Evolutionary conservation across 2,113 vertebrate species (phyloP), one percentile per base, ranked within the genome.

Genomic region (Cyprinodon variegatus): DNA sequence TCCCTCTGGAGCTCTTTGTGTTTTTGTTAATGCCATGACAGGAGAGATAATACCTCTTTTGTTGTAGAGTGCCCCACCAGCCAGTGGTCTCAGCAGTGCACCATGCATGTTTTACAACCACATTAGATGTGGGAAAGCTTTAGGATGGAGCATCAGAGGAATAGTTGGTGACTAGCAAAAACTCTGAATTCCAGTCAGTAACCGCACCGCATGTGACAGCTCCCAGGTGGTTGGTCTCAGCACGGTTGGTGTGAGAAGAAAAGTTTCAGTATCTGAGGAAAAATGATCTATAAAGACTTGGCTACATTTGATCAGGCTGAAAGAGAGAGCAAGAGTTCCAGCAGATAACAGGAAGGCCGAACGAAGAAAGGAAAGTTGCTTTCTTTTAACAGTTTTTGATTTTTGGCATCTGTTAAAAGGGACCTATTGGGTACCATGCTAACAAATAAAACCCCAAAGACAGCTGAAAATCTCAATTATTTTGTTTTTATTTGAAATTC

Each of bases 41-140:
- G 90, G 80, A 88, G n/a, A 86, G 90, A 91, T 92, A 92, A 93
- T 89, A 84, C 86, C 81, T 76, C 88, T 70, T 89, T 91, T 92
- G 92, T 93, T 88, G 81, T 66, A 73, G 74, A 81, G 66, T 72
- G 29, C n/a, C 76, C 82, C 72, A 68, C 70, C 66, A 70, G 38
- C 82, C 77, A 46, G 65, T 68, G 59, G 73, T 68, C 63, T 78
- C 73, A 61, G 79, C 84, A 29, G 64, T 48, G 59, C 77, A 71
- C 68, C 71, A 67, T 72, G 22, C 72, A 77, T 65, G 73, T 71
- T 90, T 74, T 63, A 65, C 87, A 89, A 81, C 59, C 85, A 79
- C 78, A 77, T 72, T 76, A 70, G 86, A 72, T 78, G 65, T 66
- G 11, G 4, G 41, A 57, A 57, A 57, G 13, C 41, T 45, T 43